These are phyloP conservation scores for Pachycephala philippinensis DNA, from an alignment of 2,113 vertebrate species.

Conservation along the genomic window DNA sequence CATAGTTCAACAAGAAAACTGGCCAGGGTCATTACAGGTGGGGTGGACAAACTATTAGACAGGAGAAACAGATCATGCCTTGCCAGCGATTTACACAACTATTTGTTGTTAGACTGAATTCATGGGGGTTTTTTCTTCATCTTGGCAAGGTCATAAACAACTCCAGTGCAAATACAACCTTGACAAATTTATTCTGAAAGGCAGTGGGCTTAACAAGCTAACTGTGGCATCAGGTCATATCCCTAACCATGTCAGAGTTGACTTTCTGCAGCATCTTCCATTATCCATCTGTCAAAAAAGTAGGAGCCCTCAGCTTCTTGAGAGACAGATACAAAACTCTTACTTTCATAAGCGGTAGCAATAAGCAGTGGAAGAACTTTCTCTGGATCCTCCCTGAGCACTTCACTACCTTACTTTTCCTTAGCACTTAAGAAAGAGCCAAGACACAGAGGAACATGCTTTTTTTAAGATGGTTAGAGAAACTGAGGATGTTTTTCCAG, in stretches of 20 bases:
- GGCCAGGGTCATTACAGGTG: background rate
- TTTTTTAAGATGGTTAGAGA: background rate
- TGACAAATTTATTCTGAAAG: conserved; percentile 46
- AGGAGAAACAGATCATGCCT: background rate
- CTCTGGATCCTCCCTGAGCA: background rate
- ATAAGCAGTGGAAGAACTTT: background rate
- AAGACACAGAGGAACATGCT: background rate
- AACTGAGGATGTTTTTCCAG: background rate
- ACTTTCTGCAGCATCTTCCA: background rate
- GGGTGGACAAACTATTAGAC: background rate
- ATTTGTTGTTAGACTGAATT: background rate
- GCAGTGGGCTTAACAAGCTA: background rate
- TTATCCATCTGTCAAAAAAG: background rate
- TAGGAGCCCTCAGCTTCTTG: background rate
- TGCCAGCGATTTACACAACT: background rate
- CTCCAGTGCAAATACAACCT: background rate
- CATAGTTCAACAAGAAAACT: background rate
- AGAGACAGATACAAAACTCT: background rate
- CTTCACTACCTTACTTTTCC: background rate
- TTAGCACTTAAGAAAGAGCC: background rate
- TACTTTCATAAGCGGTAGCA: background rate
- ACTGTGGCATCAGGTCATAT: background rate
- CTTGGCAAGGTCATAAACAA: background rate
- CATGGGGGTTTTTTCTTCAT: background rate
- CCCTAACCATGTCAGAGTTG: background rate